Conservation (phyloP, 1,140 invertebrate species). For the Drosophila santomea region DNA sequence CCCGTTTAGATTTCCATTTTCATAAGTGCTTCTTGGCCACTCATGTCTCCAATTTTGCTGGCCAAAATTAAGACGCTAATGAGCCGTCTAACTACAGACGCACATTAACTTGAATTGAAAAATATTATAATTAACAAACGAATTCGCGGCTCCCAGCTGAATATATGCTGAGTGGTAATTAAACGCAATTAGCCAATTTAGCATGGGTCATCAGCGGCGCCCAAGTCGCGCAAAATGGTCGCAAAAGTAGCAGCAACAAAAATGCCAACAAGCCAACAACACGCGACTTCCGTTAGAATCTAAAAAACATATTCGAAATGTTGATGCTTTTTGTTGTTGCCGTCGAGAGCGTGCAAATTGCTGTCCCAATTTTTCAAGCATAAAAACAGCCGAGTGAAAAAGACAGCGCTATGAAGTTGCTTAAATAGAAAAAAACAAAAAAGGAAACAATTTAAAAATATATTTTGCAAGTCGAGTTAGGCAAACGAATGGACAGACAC, state of each 20-base stretch:
- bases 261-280: slow-evolving; percentile 10
- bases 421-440: slow-evolving; percentile 26
- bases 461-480: slow-evolving; percentile 60
- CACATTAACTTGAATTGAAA: slow-evolving; percentile 60
- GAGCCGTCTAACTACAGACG: slow-evolving; percentile 20
- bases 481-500: slow-evolving; percentile 46
- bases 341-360: slow-evolving; percentile 71
- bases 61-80: slow-evolving; percentile 44
- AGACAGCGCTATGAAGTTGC: slow-evolving; percentile 44
- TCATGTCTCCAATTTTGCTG: not conserved
- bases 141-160: slow-evolving; percentile 48
- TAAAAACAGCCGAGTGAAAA: slow-evolving; percentile 64
- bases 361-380: slow-evolving; percentile 82
- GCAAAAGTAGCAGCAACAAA: slow-evolving; percentile 39
- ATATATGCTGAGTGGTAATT: slow-evolving; percentile 75
- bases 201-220: slow-evolving; percentile 68
- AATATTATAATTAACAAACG: slow-evolving; percentile 57
- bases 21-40: slow-evolving; percentile 2
- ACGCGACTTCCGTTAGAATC: slow-evolving; percentile 75
- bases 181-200: slow-evolving; percentile 82
- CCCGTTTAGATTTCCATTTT: slow-evolving; percentile 4
- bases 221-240: slow-evolving; percentile 41
- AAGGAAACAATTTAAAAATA: slow-evolving; percentile 38
- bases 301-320: slow-evolving; percentile 58
- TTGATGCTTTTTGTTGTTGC: slow-evolving; percentile 36